Evolutionary conservation across 2,113 vertebrate species (phyloP).

Genomic region (Romanogobio albipinnatus): DNA sequence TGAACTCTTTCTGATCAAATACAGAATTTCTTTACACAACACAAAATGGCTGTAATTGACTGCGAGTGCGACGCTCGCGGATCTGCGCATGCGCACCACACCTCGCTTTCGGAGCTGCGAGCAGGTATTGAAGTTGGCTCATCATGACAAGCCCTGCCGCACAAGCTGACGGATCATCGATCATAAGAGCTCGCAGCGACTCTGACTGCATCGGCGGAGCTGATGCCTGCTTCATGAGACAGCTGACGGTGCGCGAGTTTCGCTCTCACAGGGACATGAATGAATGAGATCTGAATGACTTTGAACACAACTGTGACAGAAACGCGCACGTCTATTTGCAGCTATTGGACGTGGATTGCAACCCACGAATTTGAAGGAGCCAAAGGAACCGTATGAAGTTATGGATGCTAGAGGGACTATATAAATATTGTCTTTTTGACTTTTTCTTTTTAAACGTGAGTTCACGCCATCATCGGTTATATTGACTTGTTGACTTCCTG

Average conservation of each 20-base stretch:
- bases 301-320: not conserved
- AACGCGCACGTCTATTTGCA: conserved; percentile 14
- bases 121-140: conserved; percentile 70
- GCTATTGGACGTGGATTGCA: conserved; percentile 35
- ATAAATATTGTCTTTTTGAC: conserved; percentile 55
- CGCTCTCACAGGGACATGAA: not conserved
- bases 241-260: not conserved
- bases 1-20: conserved; percentile 14
- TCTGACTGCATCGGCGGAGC: conserved; percentile 27
- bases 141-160: conserved; percentile 60
- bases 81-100: conserved; percentile 79
- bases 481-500: not conserved
- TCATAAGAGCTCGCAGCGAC: conserved; percentile 55
- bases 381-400: conserved; percentile 50
- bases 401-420: conserved; percentile 66
- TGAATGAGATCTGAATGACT: conserved; percentile 33
- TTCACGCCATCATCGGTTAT: not conserved
- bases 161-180: conserved; percentile 62
- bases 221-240: conserved; percentile 27
- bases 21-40: conserved; percentile 30
- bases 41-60: conserved; percentile 69
- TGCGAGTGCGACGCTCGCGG: not conserved
- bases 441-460: conserved; percentile 34
- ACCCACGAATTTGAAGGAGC: conserved; percentile 5
- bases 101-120: conserved; percentile 66